Evolutionary conservation across 2,113 vertebrate genomes (phyloP).

Genomic region (Herpailurus yagouaroundi): DNA sequence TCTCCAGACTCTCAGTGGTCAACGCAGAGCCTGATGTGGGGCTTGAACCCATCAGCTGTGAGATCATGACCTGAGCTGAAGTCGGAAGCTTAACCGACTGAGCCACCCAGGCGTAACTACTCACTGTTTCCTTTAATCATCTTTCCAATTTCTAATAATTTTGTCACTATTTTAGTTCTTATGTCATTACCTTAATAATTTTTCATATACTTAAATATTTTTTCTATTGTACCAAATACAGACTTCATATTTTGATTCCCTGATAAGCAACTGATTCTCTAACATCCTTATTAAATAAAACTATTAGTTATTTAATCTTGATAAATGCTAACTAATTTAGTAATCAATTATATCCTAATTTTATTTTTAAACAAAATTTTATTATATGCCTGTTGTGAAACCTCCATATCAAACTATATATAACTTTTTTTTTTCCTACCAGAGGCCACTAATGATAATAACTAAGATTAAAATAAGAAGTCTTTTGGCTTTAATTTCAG

Average conservation of each 20-base stretch:
- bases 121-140: background rate
- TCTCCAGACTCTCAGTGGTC: no score
- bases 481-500: background rate
- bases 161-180: background rate
- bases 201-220: conserved; percentile 14
- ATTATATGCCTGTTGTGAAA: background rate
- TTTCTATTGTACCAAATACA: background rate
- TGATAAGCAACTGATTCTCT: background rate
- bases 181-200: background rate
- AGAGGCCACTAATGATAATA: background rate
- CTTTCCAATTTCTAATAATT: background rate
- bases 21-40: no score
- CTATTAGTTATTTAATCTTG: background rate
- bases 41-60: no score
- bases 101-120: background rate
- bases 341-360: background rate
- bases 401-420: background rate
- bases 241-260: background rate
- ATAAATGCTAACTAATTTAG: conserved; percentile 5
- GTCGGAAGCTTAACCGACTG: no score
- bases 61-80: no score
- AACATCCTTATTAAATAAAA: background rate
- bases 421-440: background rate
- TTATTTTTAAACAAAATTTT: conserved; percentile 32
- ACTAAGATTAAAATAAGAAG: conserved; percentile 13